Conservation (phyloP, 1,140 invertebrate genomes). For the Bombus vancouverensis region DNA sequence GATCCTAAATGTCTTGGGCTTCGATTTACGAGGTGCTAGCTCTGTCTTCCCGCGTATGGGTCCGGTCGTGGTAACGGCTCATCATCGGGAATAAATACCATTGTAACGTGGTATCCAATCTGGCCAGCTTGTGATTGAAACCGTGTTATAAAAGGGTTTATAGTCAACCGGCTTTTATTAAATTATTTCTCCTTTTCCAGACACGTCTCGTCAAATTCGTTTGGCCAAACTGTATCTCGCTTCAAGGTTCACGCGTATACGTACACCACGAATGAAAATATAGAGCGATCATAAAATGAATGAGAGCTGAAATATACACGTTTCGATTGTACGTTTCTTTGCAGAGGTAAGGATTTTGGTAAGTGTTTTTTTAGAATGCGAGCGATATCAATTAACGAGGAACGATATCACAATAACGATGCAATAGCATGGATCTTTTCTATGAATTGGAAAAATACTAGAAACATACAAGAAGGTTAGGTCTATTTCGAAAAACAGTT, state of each 20-base stretch:
- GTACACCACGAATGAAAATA: not conserved
- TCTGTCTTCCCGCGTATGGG: not conserved
- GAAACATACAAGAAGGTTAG: no score
- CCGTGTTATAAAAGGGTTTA: slow-evolving; percentile 1
- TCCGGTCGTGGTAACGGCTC: not conserved
- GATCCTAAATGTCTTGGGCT: slow-evolving; percentile 26
- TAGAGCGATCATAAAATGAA: no score
- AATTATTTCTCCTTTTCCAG: not conserved
- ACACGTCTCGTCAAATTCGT: not conserved
- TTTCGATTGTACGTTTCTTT: no score
- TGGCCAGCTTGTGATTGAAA: slow-evolving; percentile 19
- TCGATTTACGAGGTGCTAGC: slow-evolving; percentile 27
- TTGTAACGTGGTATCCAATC: slow-evolving; percentile 1
- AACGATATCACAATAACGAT: no score
- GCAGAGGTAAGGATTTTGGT: no score
- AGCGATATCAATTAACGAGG: no score
- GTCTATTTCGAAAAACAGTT: no score
- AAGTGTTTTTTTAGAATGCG: no score
- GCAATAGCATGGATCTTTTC: no score
- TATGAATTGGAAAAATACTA: no score
- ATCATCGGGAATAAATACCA: not conserved
- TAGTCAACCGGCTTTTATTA: not conserved
- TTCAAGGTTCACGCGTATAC: not conserved
- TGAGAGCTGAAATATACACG: no score
- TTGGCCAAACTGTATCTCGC: not conserved